Evolutionary conservation across 2,797 vertebrate species (phyloP).

Genomic region (Oreonectes daqikongensis): DNA sequence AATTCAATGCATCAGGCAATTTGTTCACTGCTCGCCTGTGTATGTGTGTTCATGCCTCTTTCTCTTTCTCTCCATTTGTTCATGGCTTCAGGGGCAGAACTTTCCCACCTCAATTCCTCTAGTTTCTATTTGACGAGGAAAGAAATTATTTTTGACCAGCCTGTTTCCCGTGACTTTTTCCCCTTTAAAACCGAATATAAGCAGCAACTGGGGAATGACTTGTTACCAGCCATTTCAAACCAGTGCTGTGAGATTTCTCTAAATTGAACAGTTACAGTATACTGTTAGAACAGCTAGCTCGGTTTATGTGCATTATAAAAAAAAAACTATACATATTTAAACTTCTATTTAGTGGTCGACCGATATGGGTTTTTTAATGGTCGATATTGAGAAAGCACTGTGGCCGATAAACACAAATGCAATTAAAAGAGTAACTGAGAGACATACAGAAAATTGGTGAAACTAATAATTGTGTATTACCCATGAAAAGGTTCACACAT

Average conservation of each 20-base stretch:
- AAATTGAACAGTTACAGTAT: background rate
- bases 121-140: background rate
- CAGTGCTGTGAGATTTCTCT: background rate
- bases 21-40: background rate
- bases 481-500: too few relatives aligned
- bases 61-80: background rate
- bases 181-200: background rate
- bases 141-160: background rate
- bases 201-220: background rate
- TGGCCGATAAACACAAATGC: too few relatives aligned
- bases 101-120: background rate
- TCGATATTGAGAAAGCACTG: too few relatives aligned
- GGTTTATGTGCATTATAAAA: too few relatives aligned
- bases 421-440: too few relatives aligned
- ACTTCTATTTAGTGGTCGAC: too few relatives aligned
- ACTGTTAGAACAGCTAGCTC: too few relatives aligned
- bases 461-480: too few relatives aligned
- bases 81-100: constrained; percentile 2
- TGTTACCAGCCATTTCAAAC: background rate
- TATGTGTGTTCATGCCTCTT: background rate
- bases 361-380: too few relatives aligned
- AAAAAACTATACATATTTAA: too few relatives aligned
- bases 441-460: too few relatives aligned
- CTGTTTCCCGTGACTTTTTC: background rate
- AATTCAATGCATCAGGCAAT: background rate